Conservation (phyloP, 2,113 vertebrate species). For the Porphyrio hochstetteri region DNA sequence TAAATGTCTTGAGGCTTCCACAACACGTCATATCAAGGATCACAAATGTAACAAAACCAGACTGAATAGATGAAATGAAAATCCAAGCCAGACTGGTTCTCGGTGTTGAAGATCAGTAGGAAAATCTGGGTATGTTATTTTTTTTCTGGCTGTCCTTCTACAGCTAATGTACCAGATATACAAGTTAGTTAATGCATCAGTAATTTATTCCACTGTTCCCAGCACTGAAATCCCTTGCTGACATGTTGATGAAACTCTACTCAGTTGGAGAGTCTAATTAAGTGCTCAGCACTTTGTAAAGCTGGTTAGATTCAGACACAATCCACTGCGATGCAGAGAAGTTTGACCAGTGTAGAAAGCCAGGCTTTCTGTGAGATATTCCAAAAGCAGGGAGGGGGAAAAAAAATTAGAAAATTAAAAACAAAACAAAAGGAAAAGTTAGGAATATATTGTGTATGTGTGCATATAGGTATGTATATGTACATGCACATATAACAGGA, state of each 20-base stretch:
- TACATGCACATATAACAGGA: not conserved
- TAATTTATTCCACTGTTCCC: conserved; percentile 1
- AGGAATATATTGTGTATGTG: not conserved
- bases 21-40: not conserved
- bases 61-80: not conserved
- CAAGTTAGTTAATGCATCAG: not conserved
- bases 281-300: conserved; percentile 18
- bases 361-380: not conserved
- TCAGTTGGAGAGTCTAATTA: conserved; percentile 23
- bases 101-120: not conserved
- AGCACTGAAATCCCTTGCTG: not conserved
- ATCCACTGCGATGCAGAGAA: not conserved
- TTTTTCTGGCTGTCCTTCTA: not conserved
- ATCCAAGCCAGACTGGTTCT: not conserved
- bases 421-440: not conserved
- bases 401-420: not conserved
- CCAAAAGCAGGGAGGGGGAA: not conserved
- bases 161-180: not conserved
- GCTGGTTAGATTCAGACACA: not conserved
- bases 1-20: not conserved
- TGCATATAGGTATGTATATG: not conserved
- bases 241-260: conserved; percentile 9
- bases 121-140: not conserved
- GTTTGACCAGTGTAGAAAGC: not conserved
- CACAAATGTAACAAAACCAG: not conserved